Base-by-base conservation (phyloP, 2,888 invertebrate species). In the Phalera bucephala region DNA sequence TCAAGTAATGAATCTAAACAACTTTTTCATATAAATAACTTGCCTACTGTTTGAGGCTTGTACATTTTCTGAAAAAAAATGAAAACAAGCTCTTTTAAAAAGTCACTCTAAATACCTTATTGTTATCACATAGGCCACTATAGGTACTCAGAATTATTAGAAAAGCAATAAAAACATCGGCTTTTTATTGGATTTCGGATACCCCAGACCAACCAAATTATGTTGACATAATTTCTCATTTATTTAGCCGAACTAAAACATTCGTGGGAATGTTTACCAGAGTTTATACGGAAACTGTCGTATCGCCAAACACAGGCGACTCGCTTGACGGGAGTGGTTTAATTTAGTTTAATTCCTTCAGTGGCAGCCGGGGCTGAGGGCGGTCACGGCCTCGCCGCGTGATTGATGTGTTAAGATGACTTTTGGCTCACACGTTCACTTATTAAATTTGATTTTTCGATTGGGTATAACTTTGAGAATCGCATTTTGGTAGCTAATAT, bases 301-400 rank as follows among this genome's bases (percentile, higher is more conserved):
- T 25, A 25, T 25, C 25, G 25, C 25, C 25, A 25, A 25, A 25
- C 25, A 12, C 25, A 25, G 25, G 8, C 7, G 28, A 26, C 8
- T 28, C 28, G 28, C 15, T 28, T 28, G 28, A 28, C 28, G 28
- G 9, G 9, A 28, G 28, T 28, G 28, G 28, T 28, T 28, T 28
- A 28, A 28, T 28, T 25, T 25, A 25, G 9, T 25, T 28, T 28
- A 28, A 28, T 15, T 15, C 15, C 10, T 15, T 10, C 15, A 22
- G 22, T 22, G 2, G 8, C 7, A 22, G 3, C n/a, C 22, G 9
- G 2, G 17, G 6, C 3, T 17, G 17, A 4, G n/a, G 25, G 25
- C 25, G 25, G 12, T n/a, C n/a, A n/a, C 12, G 15, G 28, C 28
- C n/a, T 5, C 15, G 28, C 5, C 15, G 28, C 10, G 8, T 28